Conservation (phyloP, 1,140 invertebrate genomes). For the Drosophila ogumai region DNA sequence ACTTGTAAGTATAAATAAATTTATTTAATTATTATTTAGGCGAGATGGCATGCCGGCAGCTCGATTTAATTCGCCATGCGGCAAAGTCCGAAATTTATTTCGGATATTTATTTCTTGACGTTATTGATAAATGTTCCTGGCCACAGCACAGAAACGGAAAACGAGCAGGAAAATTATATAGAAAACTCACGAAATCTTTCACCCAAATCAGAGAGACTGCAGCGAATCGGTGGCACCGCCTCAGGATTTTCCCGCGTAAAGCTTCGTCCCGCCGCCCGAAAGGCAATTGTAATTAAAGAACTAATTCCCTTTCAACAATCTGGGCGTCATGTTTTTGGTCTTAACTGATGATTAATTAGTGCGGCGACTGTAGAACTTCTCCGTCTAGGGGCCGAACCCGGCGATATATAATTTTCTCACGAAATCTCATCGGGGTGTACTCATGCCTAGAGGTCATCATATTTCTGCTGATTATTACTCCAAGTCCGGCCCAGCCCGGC, state of each 20-base stretch:
- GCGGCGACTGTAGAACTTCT: conserved; percentile 49
- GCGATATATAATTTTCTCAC: conserved; percentile 70
- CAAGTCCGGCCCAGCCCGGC: conserved; percentile 6
- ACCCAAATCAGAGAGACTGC: conserved; percentile 44
- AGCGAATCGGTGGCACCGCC: conserved; percentile 30
- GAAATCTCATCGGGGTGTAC: conserved; percentile 53
- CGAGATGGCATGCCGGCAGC: conserved; percentile 13
- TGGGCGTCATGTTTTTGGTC: conserved; percentile 65
- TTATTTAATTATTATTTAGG: conserved; percentile 45
- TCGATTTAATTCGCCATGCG: conserved; percentile 25
- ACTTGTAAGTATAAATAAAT: conserved; percentile 40
- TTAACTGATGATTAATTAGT: conserved; percentile 78
- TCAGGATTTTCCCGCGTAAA: background rate
- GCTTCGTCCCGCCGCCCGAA: background rate
- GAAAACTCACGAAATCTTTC: conserved; percentile 67
- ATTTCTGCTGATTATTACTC: conserved; percentile 50
- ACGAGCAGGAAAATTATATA: conserved; percentile 64
- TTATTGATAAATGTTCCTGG: conserved; percentile 76
- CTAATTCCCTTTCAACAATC: conserved; percentile 69
- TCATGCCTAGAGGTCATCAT: conserved; percentile 70
- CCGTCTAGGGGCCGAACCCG: conserved; percentile 22
- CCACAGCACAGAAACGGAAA: conserved; percentile 38
- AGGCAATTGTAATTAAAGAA: conserved; percentile 63
- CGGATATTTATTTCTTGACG: conserved; percentile 64
- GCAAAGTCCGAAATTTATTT: conserved; percentile 51